phyloP scores from a whole-genome alignment of 2,113 vertebrate species.

The Emydura subglobosa region DNA sequence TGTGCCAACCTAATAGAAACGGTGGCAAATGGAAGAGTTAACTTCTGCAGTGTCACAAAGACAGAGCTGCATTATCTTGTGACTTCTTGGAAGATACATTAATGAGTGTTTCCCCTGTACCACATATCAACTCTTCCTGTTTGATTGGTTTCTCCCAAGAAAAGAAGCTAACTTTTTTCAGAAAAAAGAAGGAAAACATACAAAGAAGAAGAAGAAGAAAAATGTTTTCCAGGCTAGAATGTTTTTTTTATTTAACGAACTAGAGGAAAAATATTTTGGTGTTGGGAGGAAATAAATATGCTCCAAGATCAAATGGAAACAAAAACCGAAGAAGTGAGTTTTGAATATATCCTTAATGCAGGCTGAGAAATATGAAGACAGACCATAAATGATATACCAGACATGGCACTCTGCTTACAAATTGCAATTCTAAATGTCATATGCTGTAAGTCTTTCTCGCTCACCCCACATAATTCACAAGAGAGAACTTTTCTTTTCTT shows the following conservation, averaged over 20 bases:
- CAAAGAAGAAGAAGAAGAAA: slow-evolving; percentile 35
- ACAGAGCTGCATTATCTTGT: background rate
- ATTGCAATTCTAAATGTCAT: slow-evolving; percentile 63
- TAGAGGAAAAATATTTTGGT: slow-evolving; percentile 56
- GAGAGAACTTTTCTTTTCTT: slow-evolving; percentile 53
- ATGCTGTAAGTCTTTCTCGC: background rate
- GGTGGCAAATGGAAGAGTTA: slow-evolving; percentile 33
- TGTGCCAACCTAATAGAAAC: slow-evolving; percentile 53
- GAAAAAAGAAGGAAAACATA: slow-evolving; percentile 51
- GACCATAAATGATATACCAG: slow-evolving; percentile 53
- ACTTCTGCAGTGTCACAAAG: background rate
- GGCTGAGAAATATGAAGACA: slow-evolving; percentile 58
- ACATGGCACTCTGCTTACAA: slow-evolving; percentile 48
- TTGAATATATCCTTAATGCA: slow-evolving; percentile 55
- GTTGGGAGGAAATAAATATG: slow-evolving; percentile 61
- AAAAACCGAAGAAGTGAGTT: slow-evolving; percentile 56
- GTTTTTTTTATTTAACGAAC: slow-evolving; percentile 69
- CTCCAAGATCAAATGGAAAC: slow-evolving; percentile 68
- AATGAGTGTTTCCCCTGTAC: slow-evolving; percentile 9
- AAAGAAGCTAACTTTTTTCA: slow-evolving; percentile 50
- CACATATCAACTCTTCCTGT: slow-evolving; percentile 46
- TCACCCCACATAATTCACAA: slow-evolving; percentile 27
- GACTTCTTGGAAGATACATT: background rate
- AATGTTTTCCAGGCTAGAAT: slow-evolving; percentile 67
- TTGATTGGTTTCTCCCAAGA: slow-evolving; percentile 39